These are phyloP conservation scores for Drosophila orosa DNA, from an alignment of 1,140 invertebrate species.

Conservation along the genomic window DNA sequence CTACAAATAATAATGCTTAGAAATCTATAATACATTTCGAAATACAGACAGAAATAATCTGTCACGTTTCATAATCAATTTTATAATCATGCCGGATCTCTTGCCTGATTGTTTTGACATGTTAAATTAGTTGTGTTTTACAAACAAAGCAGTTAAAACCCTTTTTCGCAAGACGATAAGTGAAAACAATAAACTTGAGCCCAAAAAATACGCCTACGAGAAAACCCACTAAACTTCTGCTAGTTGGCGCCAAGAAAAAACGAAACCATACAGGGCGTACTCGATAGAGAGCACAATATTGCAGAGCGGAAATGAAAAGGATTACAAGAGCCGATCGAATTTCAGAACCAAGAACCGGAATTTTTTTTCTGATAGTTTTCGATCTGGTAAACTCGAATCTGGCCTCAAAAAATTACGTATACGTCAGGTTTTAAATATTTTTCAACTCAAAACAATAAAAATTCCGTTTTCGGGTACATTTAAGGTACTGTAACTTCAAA, in stretches of 20 bases:
- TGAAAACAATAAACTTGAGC: conserved; percentile 45
- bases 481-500: too few relatives aligned
- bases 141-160: conserved; percentile 41
- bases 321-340: too few relatives aligned
- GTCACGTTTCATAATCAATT: conserved; percentile 24
- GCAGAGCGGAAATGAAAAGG: too few relatives aligned
- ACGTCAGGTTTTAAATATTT: too few relatives aligned
- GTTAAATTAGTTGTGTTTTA: conserved; percentile 38
- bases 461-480: too few relatives aligned
- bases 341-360: too few relatives aligned
- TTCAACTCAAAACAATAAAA: too few relatives aligned
- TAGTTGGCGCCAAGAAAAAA: conserved; percentile 3
- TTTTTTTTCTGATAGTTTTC: too few relatives aligned
- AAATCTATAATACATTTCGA: neutral
- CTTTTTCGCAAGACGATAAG: conserved; percentile 44
- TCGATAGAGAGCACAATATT: neutral
- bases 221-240: conserved; percentile 13
- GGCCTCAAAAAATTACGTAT: too few relatives aligned
- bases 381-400: too few relatives aligned
- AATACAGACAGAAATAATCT: neutral
- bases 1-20: neutral
- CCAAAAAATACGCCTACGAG: conserved; percentile 26
- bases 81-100: conserved; percentile 30
- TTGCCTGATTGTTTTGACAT: conserved; percentile 25
- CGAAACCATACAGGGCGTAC: neutral